Base-by-base conservation (phyloP, 1,140 invertebrate genomes). In the Drosophila mojavensis region DNA sequence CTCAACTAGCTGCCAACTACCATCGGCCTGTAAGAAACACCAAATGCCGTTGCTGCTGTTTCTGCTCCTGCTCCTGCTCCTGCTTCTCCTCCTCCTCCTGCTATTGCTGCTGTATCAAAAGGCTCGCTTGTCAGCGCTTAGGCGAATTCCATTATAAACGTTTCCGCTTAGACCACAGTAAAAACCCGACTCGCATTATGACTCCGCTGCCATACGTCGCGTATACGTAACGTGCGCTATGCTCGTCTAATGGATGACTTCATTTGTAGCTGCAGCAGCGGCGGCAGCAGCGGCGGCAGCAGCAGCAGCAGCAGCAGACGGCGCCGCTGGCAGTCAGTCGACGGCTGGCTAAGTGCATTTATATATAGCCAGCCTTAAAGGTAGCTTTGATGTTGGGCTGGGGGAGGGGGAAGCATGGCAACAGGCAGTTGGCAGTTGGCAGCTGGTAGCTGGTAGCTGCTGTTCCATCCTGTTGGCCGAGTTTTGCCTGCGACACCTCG, bases 131-230 rank as follows among this genome's bases (percentile, higher is more conserved):
- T 69, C 75, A 78, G 53, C 61, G 66, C 80, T 83, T 79, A 88
- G 88, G 62, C 80, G 83, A 79, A 88, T 83, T 89, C 73, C 84
- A 89, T 88, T 89, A 89, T 88, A 88, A 88, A 80, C 83, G 83
- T 59, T 88, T 88, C 84, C 83, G 84, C 72, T 89, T 83, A 89
- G 80, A 79, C 79, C 83, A 69, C 83, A 88, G 50, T 69, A 83
- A 88, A 83, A 88, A 89, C 62, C 78, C 69, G 48, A 41, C 7
- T 53, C 43, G 66, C 84, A 88, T 83, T 88, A 88, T 82, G 75
- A 81, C 36, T 39, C 3, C 36, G 69, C 58, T 72, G 72, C 45
- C 59, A 54, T 51, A 83, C 68, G 72, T 60, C 73, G 77, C 80
- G 73, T 84, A 84, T 84, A 84, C 81, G 74, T 85, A 85, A 85